Evolutionary conservation across 2,888 invertebrate species (phyloP), one percentile per base, ranked within the genome.

Genomic region (Beris chalybata): DNA sequence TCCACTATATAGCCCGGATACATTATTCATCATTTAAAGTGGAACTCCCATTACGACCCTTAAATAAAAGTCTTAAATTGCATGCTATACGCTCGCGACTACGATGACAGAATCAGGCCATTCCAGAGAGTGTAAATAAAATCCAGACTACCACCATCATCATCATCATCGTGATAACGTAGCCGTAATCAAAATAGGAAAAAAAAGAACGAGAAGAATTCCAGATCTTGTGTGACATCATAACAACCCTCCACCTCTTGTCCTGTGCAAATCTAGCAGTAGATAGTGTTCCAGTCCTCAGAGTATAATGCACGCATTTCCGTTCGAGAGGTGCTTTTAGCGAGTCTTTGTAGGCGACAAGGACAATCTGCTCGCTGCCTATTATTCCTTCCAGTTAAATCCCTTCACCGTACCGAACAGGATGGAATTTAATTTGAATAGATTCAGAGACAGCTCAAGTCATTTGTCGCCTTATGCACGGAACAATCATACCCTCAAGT

Each of bases 1-100:
- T 38, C 9, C 38, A 38, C 38, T 9, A 9, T 38, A 38, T 53
- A 45, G 44, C 44, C 38, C 12, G 69, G 48, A 69, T 69, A 67
- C 66, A 68, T 68, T 68, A 68, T 68, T 69, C 66, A 67, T 69
- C 64, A 59, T 69, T 67, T 69, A 69, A 67, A 67, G 64, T 67
- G 56, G 61, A 66, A 67, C 61, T 65, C 50, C 56, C 61, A 65
- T 65, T 63, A 59, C 30, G 38, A 52, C 32, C 56, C 58, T 54
- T 53, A 48, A 66, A 63, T 65, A 68, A 50, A 48, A 38, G 29
- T 43, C 38, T 38, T 61, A 67, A 67, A 65, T 67, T 67, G 57
- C 59, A 59, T 43, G 64, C 55, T 56, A 38, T 38, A 56, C 43
- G 13, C 13, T 38, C 55, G 55, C 30, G 55, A 13, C 38, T 38